These are phyloP conservation scores for Trichogramma pretiosum DNA, from an alignment of 1,140 invertebrate genomes.

Conservation along the genomic window DNA sequence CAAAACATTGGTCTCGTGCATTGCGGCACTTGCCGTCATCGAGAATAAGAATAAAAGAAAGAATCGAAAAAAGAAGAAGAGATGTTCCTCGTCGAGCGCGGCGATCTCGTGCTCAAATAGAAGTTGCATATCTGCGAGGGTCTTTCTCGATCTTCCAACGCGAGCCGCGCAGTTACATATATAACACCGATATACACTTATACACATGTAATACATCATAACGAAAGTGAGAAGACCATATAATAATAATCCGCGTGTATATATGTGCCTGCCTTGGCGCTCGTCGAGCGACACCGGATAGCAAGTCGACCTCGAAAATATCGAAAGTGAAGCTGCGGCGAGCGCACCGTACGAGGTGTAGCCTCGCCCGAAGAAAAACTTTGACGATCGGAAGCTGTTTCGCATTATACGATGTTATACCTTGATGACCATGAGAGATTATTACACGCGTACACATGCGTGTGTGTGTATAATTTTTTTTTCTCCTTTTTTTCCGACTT, in stretches of 20 bases:
- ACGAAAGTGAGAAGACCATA: constrained; percentile 37
- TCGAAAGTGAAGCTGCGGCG: constrained; percentile 34
- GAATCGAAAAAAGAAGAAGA: no score
- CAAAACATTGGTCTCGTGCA: no score
- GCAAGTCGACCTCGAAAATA: constrained; percentile 37
- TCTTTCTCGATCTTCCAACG: constrained; percentile 22
- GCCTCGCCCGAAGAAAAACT: constrained; percentile 2
- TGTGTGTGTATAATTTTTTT: no score
- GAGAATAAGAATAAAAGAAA: no score
- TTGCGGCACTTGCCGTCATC: no score
- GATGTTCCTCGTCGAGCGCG: no score
- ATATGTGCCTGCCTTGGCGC: no score
- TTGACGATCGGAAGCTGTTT: constrained; percentile 7
- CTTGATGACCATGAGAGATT: constrained; percentile 9
- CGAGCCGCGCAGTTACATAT: constrained; percentile 33
- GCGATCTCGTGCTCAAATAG: no score
- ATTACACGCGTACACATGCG: neutral
- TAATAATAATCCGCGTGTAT: constrained; percentile 23
- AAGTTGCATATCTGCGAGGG: constrained; percentile 2
- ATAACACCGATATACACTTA: no score
- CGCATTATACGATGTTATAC: no score
- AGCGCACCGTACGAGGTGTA: neutral
- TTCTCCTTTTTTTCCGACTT: no score
- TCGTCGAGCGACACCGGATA: constrained; percentile 28
- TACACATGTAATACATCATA: constrained; percentile 14